Evolutionary conservation across 2,113 vertebrate species (phyloP), one percentile per base, ranked within the genome.

Genomic region (Mus spicilegus): DNA sequence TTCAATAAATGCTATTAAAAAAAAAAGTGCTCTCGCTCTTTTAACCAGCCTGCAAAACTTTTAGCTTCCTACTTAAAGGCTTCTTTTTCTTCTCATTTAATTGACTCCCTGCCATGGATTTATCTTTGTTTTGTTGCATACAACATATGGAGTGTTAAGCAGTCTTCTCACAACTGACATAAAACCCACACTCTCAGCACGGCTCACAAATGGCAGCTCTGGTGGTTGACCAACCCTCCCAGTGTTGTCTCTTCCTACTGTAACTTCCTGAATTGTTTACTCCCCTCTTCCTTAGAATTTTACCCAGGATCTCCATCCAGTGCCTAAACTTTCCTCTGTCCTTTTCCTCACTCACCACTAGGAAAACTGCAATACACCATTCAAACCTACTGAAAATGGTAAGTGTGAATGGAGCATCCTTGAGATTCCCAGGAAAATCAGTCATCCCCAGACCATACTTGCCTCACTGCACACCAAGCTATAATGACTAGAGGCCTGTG

Each of bases 401-500:
- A 67, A 33, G 70, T 92, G 51, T 54, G 14, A 28, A 26, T 51
- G 58, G 89, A 94, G 42, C 10, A 46, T 28, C 75, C 33, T 91
- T 24, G 9, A 81, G 63, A 73, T 54, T 78, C 49, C 46, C 42
- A 49, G 51, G 26, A 73, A 73, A 89, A 42, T 42, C 14, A 1
- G 51, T 30, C 69, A 7, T 5, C 70, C 51, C 72, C 39, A 56
- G 7, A 56, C 19, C 65, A 77, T 7, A 39, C 17, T 51, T 26
- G 22, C 7, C 49, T 24, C 80, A n/a, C 39, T 54, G 20, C 51
- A 67, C 24, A 73, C 78, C 0, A 30, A 78, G 3, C 33, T 36
- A 3, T 4, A 49, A 56, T 33, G 20, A n/a, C n/a, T 0, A 39
- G 1, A 81, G 7, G 22, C 0, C 51, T 7, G 1, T 17, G 5